Percentiles rank a stretch among this genome's conserved stretches.
These are phyloP conservation scores for Pristionchus maxplancki DNA, from an alignment of 2,888 invertebrate species.

Conservation along the genomic window DNA sequence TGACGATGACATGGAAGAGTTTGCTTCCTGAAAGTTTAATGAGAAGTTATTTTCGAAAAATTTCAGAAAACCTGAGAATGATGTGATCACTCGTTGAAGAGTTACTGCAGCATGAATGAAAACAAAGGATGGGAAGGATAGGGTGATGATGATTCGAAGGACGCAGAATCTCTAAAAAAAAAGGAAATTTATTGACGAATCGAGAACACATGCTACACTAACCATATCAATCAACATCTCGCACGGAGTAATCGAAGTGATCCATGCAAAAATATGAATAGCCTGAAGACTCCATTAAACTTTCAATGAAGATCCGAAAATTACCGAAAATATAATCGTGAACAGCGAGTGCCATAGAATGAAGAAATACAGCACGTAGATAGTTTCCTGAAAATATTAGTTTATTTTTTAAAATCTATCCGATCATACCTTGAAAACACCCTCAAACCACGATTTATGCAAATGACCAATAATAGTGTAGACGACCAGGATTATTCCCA, in stretches of 20 bases:
- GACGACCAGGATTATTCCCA: background rate
- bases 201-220: background rate
- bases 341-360: background rate
- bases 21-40: background rate
- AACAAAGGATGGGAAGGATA: background rate
- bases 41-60: background rate
- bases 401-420: background rate
- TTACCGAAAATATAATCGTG: background rate
- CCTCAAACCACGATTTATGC: slow-evolving; percentile 36
- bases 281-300: background rate
- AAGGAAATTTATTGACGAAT: background rate
- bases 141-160: background rate
- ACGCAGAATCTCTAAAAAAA: background rate
- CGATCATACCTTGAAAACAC: slow-evolving; percentile 8
- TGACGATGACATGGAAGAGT: background rate
- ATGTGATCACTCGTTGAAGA: background rate
- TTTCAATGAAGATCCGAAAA: too few relatives aligned
- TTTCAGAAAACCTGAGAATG: background rate
- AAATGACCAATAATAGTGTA: background rate
- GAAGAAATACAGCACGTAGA: background rate
- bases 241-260: background rate
- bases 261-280: background rate
- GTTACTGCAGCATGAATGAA: background rate
- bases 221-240: background rate
- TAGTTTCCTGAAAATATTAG: background rate